Evolutionary conservation across 2,113 vertebrate genomes (phyloP).

Genomic region (Anser brachyrhynchus): DNA sequence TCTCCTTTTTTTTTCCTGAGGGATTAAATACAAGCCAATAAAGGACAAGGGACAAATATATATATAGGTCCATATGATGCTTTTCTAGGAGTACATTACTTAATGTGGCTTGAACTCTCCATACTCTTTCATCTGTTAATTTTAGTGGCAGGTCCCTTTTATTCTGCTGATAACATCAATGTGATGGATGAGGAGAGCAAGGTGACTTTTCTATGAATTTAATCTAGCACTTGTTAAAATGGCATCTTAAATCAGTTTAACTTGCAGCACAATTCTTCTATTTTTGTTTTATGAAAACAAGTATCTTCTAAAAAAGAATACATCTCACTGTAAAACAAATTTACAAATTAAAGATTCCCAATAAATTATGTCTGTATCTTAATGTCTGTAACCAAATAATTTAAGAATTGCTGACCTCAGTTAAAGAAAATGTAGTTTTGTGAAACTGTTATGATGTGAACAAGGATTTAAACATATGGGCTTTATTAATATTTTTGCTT

Average conservation of each 20-base stretch:
- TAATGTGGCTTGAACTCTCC: not conserved
- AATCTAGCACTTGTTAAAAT: not conserved
- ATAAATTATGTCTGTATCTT: not conserved
- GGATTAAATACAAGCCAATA: not conserved
- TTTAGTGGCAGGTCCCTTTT: not conserved
- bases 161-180: not conserved
- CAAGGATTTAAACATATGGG: not conserved
- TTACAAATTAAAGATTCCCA: not conserved
- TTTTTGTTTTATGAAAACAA: not conserved
- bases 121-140: not conserved
- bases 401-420: not conserved
- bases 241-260: not conserved
- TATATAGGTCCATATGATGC: not conserved
- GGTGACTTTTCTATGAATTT: not conserved
- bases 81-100: not conserved
- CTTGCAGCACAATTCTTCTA: not conserved
- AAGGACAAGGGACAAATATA: not conserved
- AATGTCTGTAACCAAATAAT: not conserved
- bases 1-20: not conserved
- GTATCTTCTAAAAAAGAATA: not conserved
- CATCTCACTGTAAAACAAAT: not conserved
- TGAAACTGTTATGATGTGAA: not conserved
- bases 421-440: not conserved
- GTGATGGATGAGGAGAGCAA: not conserved
- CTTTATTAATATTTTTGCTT: not conserved